These are phyloP conservation scores for Perca schrenkii DNA, from an alignment of 2,113 vertebrate genomes.

Conservation along the genomic window DNA sequence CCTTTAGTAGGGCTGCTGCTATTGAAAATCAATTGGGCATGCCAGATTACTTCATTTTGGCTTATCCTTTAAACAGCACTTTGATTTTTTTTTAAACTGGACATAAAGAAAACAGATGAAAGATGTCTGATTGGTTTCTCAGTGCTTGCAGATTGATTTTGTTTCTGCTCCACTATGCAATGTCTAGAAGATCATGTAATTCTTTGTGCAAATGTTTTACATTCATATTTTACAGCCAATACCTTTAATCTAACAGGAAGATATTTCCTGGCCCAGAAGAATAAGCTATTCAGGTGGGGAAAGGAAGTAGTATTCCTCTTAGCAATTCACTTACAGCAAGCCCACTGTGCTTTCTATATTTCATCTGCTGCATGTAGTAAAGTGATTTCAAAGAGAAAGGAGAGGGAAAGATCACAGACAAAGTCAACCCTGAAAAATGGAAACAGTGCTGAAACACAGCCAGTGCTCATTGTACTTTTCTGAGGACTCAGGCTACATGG, in stretches of 20 bases:
- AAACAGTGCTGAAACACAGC: constrained; percentile 8
- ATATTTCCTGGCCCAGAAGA: constrained; percentile 3
- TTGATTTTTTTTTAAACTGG: constrained; percentile 23
- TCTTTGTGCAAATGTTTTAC: background rate
- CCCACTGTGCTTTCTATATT: constrained; percentile 29
- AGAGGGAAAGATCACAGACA: constrained; percentile 33
- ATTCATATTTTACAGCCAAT: background rate
- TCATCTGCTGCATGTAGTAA: constrained; percentile 11
- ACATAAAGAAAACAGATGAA: constrained; percentile 14
- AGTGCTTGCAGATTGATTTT: constrained; percentile 18
- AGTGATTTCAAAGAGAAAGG: constrained; percentile 49
- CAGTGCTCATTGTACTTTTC: constrained; percentile 5
- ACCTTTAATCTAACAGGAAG: background rate
- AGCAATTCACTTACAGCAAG: constrained; percentile 22
- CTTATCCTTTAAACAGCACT: constrained; percentile 41
- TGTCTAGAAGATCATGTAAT: constrained; percentile 7
- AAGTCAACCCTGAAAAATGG: constrained; percentile 45
- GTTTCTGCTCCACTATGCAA: background rate
- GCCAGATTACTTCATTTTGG: constrained; percentile 55
- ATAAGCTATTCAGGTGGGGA: background rate
- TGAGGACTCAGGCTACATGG: background rate
- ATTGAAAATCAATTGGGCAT: constrained; percentile 68
- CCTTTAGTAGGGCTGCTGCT: constrained; percentile 57
- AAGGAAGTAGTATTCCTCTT: constrained; percentile 10
- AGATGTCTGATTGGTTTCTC: background rate